Percentiles rank a stretch among this genome's conserved stretches.
phyloP scores from a whole-genome alignment of 2,888 invertebrate species.

The Drosophila mettleri region DNA sequence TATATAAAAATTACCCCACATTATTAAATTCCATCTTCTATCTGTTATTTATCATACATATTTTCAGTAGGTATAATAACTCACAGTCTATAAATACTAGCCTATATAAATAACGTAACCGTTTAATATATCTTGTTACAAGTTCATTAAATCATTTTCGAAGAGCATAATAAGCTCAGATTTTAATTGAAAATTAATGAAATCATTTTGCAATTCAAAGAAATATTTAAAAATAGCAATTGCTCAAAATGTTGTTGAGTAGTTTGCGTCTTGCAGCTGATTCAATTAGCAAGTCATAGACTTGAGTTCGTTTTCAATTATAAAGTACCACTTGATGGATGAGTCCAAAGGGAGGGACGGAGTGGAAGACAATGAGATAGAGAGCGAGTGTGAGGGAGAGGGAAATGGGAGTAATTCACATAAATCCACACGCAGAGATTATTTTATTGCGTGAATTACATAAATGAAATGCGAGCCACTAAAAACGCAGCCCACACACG shows the following conservation, averaged over 20 bases:
- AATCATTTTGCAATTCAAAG: slow-evolving; percentile 14
- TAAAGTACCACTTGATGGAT: slow-evolving; percentile 54
- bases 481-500: slow-evolving; percentile 53
- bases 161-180: neutral
- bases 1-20: neutral
- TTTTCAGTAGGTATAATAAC: neutral
- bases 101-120: no score
- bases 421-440: slow-evolving; percentile 53
- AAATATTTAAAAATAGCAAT: slow-evolving; percentile 12
- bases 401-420: slow-evolving; percentile 37
- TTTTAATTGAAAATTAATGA: slow-evolving; percentile 16
- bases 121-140: no score
- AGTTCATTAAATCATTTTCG: neutral
- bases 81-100: no score
- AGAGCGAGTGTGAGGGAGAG: neutral
- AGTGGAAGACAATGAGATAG: neutral
- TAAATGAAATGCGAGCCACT: slow-evolving; percentile 72
- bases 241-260: slow-evolving; percentile 8
- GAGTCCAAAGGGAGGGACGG: slow-evolving; percentile 2
- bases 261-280: slow-evolving; percentile 36
- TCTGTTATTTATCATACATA: neutral
- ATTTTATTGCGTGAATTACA: slow-evolving; percentile 78
- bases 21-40: neutral
- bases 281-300: slow-evolving; percentile 48
- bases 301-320: slow-evolving; percentile 51